These are phyloP conservation scores for Scrobipalpa atriplicella DNA, from an alignment of 2,888 invertebrate species.

Conservation along the genomic window DNA sequence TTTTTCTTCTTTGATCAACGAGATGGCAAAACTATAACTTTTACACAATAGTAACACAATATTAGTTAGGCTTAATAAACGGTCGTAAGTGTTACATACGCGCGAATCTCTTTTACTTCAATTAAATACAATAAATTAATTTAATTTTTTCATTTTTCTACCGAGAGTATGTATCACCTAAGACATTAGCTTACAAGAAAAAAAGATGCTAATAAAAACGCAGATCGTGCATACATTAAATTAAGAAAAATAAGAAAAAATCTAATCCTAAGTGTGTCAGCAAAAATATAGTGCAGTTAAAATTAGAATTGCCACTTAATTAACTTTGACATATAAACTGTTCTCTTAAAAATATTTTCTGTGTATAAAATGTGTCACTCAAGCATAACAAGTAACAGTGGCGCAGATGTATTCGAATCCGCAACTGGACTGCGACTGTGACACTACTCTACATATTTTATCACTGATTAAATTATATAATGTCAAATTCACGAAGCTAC, in stretches of 20 bases:
- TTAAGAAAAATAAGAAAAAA: constrained; percentile 67
- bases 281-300: constrained; percentile 80
- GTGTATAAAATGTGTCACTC: constrained; percentile 79
- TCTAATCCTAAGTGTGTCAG: constrained; percentile 79
- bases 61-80: constrained; percentile 69
- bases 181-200: constrained; percentile 57
- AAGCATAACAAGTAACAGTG: constrained; percentile 72
- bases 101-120: constrained; percentile 41
- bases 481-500: constrained; percentile 1
- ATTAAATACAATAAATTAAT: constrained; percentile 58
- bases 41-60: constrained; percentile 74
- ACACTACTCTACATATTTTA: not conserved
- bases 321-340: constrained; percentile 78
- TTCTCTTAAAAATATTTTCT: constrained; percentile 80
- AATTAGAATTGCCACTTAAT: constrained; percentile 80
- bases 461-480: not conserved
- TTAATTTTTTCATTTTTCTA: constrained; percentile 48
- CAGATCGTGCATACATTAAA: constrained; percentile 80
- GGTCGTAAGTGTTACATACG: constrained; percentile 54
- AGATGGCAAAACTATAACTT: constrained; percentile 78
- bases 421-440: not conserved
- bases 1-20: constrained; percentile 77
- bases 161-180: constrained; percentile 56
- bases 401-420: constrained; percentile 38
- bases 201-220: constrained; percentile 73